Evolutionary conservation across 1,140 invertebrate species (phyloP).

Genomic region (Schlechtendalia chinensis): DNA sequence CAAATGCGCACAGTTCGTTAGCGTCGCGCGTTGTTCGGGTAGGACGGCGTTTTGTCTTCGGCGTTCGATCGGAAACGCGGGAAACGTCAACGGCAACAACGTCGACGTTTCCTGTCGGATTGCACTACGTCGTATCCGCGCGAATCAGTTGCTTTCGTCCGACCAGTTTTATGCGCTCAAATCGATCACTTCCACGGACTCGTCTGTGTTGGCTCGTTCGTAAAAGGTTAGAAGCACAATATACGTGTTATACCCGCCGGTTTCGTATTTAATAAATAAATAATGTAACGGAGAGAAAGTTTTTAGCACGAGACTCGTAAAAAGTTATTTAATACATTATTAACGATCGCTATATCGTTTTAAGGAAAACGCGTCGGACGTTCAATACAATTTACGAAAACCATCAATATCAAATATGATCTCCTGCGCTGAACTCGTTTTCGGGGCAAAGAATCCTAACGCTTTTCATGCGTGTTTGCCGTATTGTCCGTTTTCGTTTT

Average conservation of each 20-base stretch:
- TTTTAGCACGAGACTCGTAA: background rate
- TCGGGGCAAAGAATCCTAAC: background rate
- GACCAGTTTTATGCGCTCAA: too few species aligned
- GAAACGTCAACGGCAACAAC: too few species aligned
- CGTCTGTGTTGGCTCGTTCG: too few species aligned
- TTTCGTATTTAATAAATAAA: background rate
- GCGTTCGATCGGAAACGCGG: background rate
- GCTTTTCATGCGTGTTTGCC: background rate
- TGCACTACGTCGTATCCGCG: too few species aligned
- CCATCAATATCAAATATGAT: constrained; percentile 16
- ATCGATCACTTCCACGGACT: too few species aligned
- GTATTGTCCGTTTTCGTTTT: too few species aligned
- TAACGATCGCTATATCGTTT: background rate
- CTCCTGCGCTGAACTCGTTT: background rate
- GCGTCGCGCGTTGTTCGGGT: background rate
- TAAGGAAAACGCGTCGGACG: background rate
- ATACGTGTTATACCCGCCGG: too few species aligned
- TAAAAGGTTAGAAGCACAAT: too few species aligned
- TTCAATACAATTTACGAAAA: constrained; percentile 7
- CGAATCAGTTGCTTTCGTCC: too few species aligned
- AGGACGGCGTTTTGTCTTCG: background rate
- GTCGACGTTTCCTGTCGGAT: too few species aligned
- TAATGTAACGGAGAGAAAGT: background rate
- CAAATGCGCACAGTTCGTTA: constrained; percentile 18
- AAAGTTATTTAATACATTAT: constrained; percentile 2